Conservation (phyloP, 2,797 vertebrate species). For the Cryptoblepharus egeriae region DNA sequence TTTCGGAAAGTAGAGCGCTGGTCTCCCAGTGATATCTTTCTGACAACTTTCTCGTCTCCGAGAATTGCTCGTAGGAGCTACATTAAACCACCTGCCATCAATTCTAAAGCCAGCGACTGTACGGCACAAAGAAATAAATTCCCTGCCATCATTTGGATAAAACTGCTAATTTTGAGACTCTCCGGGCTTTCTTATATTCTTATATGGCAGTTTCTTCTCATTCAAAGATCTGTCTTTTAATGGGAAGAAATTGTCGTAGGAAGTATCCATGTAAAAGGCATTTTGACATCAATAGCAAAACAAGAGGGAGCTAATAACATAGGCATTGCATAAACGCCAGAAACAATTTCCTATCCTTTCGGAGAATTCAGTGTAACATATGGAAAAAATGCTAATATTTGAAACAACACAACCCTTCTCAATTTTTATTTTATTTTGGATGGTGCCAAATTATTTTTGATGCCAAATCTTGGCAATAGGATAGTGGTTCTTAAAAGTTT, state of each 20-base stretch:
- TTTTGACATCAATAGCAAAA: conserved; percentile 11
- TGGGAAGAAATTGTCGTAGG: too few species aligned
- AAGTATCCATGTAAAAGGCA: too few species aligned
- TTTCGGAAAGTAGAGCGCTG: conserved; percentile 33
- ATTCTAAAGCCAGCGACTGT: not conserved
- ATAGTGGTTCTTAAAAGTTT: too few species aligned
- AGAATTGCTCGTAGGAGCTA: conserved; percentile 24
- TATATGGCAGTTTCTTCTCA: not conserved
- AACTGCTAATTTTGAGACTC: not conserved
- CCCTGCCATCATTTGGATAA: not conserved
- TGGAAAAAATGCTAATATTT: not conserved
- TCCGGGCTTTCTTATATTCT: not conserved
- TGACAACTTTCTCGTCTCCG: conserved; percentile 20
- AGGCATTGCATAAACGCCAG: not conserved
- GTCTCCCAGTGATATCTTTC: conserved; percentile 15
- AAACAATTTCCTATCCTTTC: conserved; percentile 3
- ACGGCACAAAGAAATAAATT: conserved; percentile 22
- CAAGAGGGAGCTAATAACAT: not conserved
- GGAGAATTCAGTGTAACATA: not conserved
- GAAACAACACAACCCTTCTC: not conserved
- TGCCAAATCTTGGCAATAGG: too few species aligned
- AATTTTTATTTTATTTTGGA: too few species aligned
- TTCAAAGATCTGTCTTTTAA: not conserved
- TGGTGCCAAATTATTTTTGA: too few species aligned
- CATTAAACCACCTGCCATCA: conserved; percentile 23